Evolutionary conservation across 2,888 invertebrate species (phyloP), one percentile per base, ranked within the genome.

Genomic region (Ophioninae sp.): DNA sequence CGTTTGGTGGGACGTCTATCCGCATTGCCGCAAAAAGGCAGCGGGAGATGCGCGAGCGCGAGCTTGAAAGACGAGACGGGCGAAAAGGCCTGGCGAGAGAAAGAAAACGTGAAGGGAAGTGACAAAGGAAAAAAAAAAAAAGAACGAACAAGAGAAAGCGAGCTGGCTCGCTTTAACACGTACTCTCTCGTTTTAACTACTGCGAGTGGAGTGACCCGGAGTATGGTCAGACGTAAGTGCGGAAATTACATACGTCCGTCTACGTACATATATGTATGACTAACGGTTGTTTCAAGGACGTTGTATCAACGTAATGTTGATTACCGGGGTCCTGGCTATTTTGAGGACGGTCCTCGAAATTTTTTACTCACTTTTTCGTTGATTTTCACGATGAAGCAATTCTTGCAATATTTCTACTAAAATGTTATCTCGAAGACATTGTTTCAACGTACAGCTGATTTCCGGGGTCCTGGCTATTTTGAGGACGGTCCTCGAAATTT

Each of bases 131-230:
- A 62, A 50, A 75, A 62, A 64, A 50, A 20, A 50, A 61, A 56
- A 7, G 20, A 70, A 64, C 30, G 41, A 65, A 39, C 21, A 1
- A n/a, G 75, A 69, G 20, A 10, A 44, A 56, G 67, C 61, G 50
- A 64, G 75, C n/a, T 62, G 72, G 68, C 57, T 72, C 65, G 56
- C 67, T 73, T 23, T 64, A 68, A 61, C 77, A 7, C 41, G 21
- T 37, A 57, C 44, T 61, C 68, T 68, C 82, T 68, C 50, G 13
- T 61, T 68, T 61, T 73, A 62, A 78, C 72, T 78, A 78, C 68
- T 69, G 74, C 68, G 62, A 82, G 77, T 69, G 41, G 62, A 74
- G 73, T 82, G 56, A 82, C 73, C 77, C 82, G 30, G 73, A 73
- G 72, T 78, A 69, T 56, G 77, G 68, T 78, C 68, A 50, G 73